These are phyloP conservation scores for Drosophila lutescens DNA, from an alignment of 2,888 invertebrate genomes.

Conservation along the genomic window DNA sequence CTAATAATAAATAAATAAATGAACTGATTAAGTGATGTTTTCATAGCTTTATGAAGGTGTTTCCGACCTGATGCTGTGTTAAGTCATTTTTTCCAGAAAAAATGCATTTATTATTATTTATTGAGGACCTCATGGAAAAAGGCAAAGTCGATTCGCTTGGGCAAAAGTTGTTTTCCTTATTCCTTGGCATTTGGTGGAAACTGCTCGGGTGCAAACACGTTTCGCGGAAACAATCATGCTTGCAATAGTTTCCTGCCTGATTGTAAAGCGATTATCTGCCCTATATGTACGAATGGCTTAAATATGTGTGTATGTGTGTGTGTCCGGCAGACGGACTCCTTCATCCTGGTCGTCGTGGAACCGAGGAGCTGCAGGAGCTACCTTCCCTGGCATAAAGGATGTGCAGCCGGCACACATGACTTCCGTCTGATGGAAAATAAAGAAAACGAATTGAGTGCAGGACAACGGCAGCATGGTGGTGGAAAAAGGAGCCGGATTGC, in stretches of 20 bases:
- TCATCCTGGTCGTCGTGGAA: slow-evolving; percentile 1
- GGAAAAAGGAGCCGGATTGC: slow-evolving; percentile 1
- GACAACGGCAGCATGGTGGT: slow-evolving; percentile 37
- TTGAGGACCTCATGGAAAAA: neutral
- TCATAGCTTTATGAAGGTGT: neutral
- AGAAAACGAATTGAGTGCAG: slow-evolving; percentile 76
- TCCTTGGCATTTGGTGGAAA: slow-evolving; percentile 18
- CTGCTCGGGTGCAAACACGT: slow-evolving; percentile 61
- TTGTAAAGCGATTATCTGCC: slow-evolving; percentile 72
- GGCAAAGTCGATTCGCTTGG: neutral
- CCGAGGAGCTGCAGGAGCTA: slow-evolving; percentile 10
- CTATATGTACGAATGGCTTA: slow-evolving; percentile 47
- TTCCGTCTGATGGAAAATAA: slow-evolving; percentile 72
- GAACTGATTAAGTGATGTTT: neutral
- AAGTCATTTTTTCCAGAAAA: neutral
- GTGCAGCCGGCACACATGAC: slow-evolving; percentile 73
- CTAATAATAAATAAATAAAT: too few relatives aligned
- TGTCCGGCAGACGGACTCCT: slow-evolving; percentile 29
- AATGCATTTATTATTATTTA: neutral
- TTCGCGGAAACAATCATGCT: slow-evolving; percentile 76
- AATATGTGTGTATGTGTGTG: slow-evolving; percentile 53
- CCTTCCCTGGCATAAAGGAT: slow-evolving; percentile 60
- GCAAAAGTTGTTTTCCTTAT: slow-evolving; percentile 14
- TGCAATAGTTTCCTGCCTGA: slow-evolving; percentile 75
- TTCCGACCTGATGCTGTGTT: neutral